Percentiles rank a stretch among this genome's conserved stretches.
phyloP scores from a whole-genome alignment of 2,888 invertebrate species.

The Lypha dubia region DNA sequence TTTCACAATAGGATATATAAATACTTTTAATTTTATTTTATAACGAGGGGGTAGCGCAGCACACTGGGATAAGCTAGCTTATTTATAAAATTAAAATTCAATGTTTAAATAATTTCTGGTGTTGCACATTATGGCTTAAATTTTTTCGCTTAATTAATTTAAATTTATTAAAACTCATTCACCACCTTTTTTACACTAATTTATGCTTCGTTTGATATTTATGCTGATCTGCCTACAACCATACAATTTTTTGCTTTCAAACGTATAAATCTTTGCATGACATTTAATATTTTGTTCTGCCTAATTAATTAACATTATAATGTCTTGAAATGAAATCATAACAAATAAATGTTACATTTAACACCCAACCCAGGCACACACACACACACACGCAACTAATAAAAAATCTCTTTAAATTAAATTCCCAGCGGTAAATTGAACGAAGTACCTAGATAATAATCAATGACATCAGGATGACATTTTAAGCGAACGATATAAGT shows the following conservation, averaged over 20 bases:
- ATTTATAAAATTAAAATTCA: too few relatives aligned
- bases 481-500: too few relatives aligned
- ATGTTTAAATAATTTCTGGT: too few relatives aligned
- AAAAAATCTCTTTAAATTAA: conserved; percentile 3
- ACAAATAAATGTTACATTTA: conserved; percentile 19
- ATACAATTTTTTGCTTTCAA: not conserved
- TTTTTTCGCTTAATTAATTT: not conserved
- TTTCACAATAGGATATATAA: too few relatives aligned
- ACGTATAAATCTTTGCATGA: not conserved
- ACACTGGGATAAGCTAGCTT: too few relatives aligned
- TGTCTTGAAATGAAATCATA: not conserved
- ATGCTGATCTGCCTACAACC: not conserved
- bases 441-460: too few relatives aligned
- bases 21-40: too few relatives aligned
- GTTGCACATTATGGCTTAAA: too few relatives aligned
- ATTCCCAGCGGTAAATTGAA: too few relatives aligned
- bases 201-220: not conserved
- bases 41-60: too few relatives aligned
- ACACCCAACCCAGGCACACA: too few relatives aligned
- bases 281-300: conserved; percentile 16
- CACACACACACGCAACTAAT: conserved; percentile 5
- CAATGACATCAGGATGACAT: too few relatives aligned
- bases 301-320: conserved; percentile 30
- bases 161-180: not conserved
- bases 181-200: conserved; percentile 2